Conservation (phyloP, 2,797 vertebrate genomes). For the Poeciliopsis paucimaculata region DNA sequence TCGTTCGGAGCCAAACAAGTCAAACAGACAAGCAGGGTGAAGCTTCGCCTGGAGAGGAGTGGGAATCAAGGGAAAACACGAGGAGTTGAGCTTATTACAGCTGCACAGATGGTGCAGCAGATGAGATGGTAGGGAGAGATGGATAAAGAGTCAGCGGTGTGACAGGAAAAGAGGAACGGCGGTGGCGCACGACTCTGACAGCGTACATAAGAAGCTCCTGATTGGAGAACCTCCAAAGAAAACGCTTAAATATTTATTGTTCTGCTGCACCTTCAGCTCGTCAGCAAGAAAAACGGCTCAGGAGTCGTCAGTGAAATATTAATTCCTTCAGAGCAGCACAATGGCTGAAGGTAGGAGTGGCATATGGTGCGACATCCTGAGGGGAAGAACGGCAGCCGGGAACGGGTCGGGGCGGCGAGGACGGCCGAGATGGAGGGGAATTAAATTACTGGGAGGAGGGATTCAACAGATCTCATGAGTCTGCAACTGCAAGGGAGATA, state of each 20-base stretch:
- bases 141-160: conserved; percentile 49
- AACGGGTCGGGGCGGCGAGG: conserved; percentile 31
- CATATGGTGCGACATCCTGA: conserved; percentile 59
- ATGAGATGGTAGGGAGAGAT: conserved; percentile 69
- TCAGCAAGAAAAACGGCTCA: conserved; percentile 63
- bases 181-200: conserved; percentile 52
- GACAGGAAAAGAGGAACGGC: conserved; percentile 47
- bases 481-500: conserved; percentile 55
- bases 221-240: conserved; percentile 62
- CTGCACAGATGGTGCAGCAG: conserved; percentile 79
- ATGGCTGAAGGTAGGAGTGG: conserved; percentile 37
- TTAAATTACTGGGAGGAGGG: conserved; percentile 64
- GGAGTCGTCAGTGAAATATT: conserved; percentile 69
- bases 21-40: conserved; percentile 38
- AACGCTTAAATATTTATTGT: conserved; percentile 74
- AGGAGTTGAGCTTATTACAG: conserved; percentile 64
- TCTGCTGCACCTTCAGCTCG: conserved; percentile 50
- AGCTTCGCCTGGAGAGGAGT: conserved; percentile 34
- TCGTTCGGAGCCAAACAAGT: conserved; percentile 45
- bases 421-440: conserved; percentile 42
- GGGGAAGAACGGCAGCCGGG: conserved; percentile 36
- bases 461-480: conserved; percentile 58
- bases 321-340: conserved; percentile 50
- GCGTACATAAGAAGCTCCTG: conserved; percentile 61
- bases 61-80: conserved; percentile 44